phyloP scores from a whole-genome alignment of 1,140 invertebrate genomes.

The Micrasema longulum region DNA sequence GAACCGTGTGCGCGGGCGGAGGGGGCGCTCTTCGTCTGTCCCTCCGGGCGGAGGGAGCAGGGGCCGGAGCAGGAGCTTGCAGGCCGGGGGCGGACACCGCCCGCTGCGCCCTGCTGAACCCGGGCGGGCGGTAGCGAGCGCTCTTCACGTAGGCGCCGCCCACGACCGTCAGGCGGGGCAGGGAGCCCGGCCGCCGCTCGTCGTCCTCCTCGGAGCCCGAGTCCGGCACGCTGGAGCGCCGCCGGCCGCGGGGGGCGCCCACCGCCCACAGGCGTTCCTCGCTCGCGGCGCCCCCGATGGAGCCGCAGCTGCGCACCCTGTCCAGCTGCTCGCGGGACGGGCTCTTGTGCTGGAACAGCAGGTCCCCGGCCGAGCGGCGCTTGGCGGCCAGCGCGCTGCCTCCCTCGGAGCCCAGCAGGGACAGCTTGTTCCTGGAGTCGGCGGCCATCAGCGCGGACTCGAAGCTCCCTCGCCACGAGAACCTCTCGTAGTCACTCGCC shows the following conservation, averaged over 20 bases:
- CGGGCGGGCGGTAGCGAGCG: constrained; percentile 86
- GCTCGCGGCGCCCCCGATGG: constrained; percentile 78
- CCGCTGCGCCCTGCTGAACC: constrained; percentile 75
- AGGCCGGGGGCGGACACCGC: constrained; percentile 80
- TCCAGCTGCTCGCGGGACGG: constrained; percentile 80
- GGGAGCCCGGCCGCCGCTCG: constrained; percentile 74
- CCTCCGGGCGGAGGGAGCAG: constrained; percentile 63
- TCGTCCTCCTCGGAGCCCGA: constrained; percentile 79
- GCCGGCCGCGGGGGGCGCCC: constrained; percentile 66
- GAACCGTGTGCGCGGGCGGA: constrained; percentile 61
- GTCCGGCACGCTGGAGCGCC: constrained; percentile 75
- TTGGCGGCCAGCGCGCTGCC: constrained; percentile 77
- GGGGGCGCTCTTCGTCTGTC: constrained; percentile 69
- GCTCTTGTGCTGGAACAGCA: constrained; percentile 80
- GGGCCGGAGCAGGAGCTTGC: constrained; percentile 60
- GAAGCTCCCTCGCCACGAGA: constrained; percentile 91
- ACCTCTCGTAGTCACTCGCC: constrained; percentile 88
- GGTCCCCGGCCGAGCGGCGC: constrained; percentile 81
- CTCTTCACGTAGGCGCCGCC: constrained; percentile 79
- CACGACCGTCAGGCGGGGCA: constrained; percentile 73
- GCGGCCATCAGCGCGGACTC: constrained; percentile 86
- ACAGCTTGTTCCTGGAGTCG: constrained; percentile 82
- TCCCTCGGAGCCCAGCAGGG: constrained; percentile 77
- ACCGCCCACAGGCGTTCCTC: constrained; percentile 65
- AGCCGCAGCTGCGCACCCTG: constrained; percentile 83